These are phyloP conservation scores for Lampris megalopsis DNA, from an alignment of 2,113 vertebrate genomes.

Conservation along the genomic window DNA sequence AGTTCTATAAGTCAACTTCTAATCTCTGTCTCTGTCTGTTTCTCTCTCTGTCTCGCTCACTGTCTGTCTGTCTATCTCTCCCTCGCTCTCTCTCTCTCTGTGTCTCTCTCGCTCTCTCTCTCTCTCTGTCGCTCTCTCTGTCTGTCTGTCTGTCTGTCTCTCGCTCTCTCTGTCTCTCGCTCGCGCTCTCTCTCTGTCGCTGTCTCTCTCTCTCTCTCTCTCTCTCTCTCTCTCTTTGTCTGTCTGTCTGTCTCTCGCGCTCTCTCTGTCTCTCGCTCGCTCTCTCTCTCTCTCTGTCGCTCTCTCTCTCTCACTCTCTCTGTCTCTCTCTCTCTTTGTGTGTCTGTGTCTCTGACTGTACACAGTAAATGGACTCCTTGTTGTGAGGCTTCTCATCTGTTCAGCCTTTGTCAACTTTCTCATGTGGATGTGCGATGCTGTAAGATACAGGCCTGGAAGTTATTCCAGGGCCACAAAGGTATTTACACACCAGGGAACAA, in stretches of 20 bases:
- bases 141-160: too few species aligned
- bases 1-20: too few species aligned
- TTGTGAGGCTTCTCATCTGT: slow-evolving; percentile 75
- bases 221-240: neutral
- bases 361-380: slow-evolving; percentile 80
- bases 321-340: slow-evolving; percentile 34
- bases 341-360: slow-evolving; percentile 60
- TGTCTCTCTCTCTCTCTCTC: slow-evolving; percentile 16
- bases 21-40: neutral
- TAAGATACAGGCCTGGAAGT: slow-evolving; percentile 71
- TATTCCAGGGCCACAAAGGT: slow-evolving; percentile 49
- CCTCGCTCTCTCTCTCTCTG: too few species aligned
- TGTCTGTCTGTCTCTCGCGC: too few species aligned
- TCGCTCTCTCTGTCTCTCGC: too few species aligned
- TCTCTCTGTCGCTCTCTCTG: too few species aligned
- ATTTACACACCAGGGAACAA: slow-evolving; percentile 67
- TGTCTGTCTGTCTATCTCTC: too few species aligned
- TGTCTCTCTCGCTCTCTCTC: too few species aligned
- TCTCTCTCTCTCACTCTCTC: slow-evolving; percentile 36
- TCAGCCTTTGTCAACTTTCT: slow-evolving; percentile 83
- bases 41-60: too few species aligned
- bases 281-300: neutral
- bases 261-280: too few species aligned
- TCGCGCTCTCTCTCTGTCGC: neutral
- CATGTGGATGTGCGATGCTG: slow-evolving; percentile 71